phyloP scores from a whole-genome alignment of 1,140 invertebrate species.

The Psilanteris sp. region DNA sequence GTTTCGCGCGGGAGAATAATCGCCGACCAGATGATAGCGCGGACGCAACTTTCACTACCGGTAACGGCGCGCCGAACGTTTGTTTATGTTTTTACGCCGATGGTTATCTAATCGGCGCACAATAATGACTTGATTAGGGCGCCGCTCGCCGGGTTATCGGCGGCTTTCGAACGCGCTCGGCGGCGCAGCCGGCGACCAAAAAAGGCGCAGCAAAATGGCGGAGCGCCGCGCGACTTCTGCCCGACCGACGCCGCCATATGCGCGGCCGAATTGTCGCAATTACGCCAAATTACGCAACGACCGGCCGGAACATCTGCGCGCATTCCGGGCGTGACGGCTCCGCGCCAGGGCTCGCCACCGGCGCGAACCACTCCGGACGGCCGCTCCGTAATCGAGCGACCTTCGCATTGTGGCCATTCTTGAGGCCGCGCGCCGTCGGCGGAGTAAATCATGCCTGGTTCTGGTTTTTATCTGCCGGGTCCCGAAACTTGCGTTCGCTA shows the following conservation, averaged over 20 bases:
- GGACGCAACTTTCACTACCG: slow-evolving; percentile 57
- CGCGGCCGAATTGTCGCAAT: slow-evolving; percentile 24
- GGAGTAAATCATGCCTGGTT: slow-evolving; percentile 71
- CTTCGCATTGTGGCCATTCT: slow-evolving; percentile 76
- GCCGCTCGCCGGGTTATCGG: slow-evolving; percentile 17
- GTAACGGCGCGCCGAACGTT: slow-evolving; percentile 48
- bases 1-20: slow-evolving; percentile 51
- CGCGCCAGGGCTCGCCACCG: slow-evolving; percentile 1
- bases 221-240: too few species aligned
- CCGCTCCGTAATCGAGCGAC: slow-evolving; percentile 72
- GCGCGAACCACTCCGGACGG: not conserved
- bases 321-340: not conserved
- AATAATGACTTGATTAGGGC: slow-evolving; percentile 53
- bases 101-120: slow-evolving; percentile 52
- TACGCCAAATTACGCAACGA: slow-evolving; percentile 22
- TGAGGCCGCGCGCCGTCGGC: slow-evolving; percentile 68
- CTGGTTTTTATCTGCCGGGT: slow-evolving; percentile 70
- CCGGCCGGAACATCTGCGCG: slow-evolving; percentile 1
- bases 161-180: slow-evolving; percentile 34
- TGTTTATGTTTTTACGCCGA: slow-evolving; percentile 47
- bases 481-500: slow-evolving; percentile 73
- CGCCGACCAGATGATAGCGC: slow-evolving; percentile 25
- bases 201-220: too few species aligned
- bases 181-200: too few species aligned
- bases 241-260: slow-evolving; percentile 18